phyloP scores from a whole-genome alignment of 1,140 invertebrate species.

The Pseudoatta argentina region DNA sequence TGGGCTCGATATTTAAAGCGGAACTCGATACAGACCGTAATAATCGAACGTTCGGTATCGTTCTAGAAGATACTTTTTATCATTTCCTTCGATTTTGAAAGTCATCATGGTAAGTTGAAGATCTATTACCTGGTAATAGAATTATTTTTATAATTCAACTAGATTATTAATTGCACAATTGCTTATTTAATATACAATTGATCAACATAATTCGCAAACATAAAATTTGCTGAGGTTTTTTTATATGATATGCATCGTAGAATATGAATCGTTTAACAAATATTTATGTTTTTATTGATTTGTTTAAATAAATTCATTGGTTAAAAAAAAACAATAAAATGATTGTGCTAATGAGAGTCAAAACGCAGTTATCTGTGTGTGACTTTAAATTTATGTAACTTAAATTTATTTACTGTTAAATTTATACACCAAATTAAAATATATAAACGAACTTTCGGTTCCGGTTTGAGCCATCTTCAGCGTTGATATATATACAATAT shows the following conservation, averaged over 20 bases:
- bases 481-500: too few species aligned
- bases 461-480: too few species aligned
- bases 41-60: not conserved
- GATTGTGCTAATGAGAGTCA: too few species aligned
- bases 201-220: not conserved
- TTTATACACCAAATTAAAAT: too few species aligned
- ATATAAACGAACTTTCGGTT: too few species aligned
- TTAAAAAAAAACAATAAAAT: too few species aligned
- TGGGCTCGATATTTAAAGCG: slow-evolving; percentile 68
- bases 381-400: too few species aligned
- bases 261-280: not conserved
- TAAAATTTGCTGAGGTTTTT: not conserved
- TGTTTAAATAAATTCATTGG: slow-evolving; percentile 34
- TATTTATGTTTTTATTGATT: not conserved
- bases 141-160: not conserved
- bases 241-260: not conserved
- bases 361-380: too few species aligned
- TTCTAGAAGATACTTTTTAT: not conserved
- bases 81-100: slow-evolving; percentile 13
- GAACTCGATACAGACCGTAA: too few species aligned
- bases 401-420: too few species aligned
- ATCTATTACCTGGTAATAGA: not conserved
- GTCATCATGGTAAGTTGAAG: slow-evolving; percentile 35
- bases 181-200: not conserved
- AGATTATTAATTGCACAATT: not conserved